These are phyloP conservation scores for Dynastes maya DNA, from an alignment of 2,888 invertebrate genomes.

Conservation along the genomic window DNA sequence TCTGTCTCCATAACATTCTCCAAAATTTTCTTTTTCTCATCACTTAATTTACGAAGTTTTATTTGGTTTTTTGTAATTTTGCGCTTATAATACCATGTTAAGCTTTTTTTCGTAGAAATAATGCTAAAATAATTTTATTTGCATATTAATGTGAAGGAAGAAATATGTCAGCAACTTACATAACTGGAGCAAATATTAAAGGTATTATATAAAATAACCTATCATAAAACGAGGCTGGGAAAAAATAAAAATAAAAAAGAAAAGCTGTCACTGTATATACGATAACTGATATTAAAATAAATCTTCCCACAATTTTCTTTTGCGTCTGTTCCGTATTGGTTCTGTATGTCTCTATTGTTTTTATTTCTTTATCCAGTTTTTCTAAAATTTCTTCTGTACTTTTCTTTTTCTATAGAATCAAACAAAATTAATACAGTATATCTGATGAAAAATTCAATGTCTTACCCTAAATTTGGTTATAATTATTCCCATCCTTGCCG, in stretches of 20 bases:
- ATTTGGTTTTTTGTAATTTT: constrained; percentile 85
- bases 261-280: constrained; percentile 81
- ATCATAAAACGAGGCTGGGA: constrained; percentile 83
- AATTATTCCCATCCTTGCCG: constrained; percentile 76
- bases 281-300: constrained; percentile 81
- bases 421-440: constrained; percentile 20
- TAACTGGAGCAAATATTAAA: constrained; percentile 83
- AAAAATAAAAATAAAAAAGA: constrained; percentile 86
- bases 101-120: constrained; percentile 81
- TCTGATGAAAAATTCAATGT: constrained; percentile 55
- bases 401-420: constrained; percentile 73
- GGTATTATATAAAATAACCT: constrained; percentile 85
- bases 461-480: constrained; percentile 81
- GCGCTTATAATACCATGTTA: constrained; percentile 92
- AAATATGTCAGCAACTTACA: constrained; percentile 77
- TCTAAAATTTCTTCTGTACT: constrained; percentile 77
- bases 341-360: constrained; percentile 85
- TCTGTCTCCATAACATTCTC: constrained; percentile 98
- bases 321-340: constrained; percentile 86
- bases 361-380: constrained; percentile 85
- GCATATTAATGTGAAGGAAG: constrained; percentile 4
- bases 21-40: constrained; percentile 90
- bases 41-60: constrained; percentile 80
- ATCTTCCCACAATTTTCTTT: constrained; percentile 85
- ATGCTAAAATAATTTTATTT: constrained; percentile 73